Evolutionary conservation across 2,888 invertebrate species (phyloP).

Genomic region (Epistrophella euchroma): DNA sequence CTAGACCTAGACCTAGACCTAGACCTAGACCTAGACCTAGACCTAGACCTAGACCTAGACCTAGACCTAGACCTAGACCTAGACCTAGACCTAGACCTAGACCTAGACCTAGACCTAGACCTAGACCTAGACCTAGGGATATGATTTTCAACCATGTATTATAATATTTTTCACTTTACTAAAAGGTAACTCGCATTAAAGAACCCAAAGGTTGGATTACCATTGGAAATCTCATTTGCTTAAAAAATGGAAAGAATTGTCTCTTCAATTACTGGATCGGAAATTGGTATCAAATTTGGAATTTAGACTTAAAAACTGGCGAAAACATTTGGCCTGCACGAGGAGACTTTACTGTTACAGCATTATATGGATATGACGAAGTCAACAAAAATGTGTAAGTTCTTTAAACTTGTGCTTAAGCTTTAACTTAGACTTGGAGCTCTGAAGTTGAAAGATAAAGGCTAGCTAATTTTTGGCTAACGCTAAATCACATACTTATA

Average conservation of each 20-base stretch:
- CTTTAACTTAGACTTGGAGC: too few species aligned
- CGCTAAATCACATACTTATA: too few species aligned
- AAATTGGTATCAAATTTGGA: slow-evolving; percentile 84
- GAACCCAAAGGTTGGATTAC: slow-evolving; percentile 90
- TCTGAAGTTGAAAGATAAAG: too few species aligned
- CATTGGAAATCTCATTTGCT: slow-evolving; percentile 84
- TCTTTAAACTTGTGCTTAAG: not conserved
- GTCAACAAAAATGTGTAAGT: slow-evolving; percentile 85
- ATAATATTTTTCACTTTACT: not conserved
- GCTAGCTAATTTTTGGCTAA: not conserved
- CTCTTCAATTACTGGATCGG: slow-evolving; percentile 83
- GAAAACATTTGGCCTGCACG: slow-evolving; percentile 79
- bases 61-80: not conserved
- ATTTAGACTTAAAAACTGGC: slow-evolving; percentile 80
- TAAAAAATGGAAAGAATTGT: slow-evolving; percentile 78
- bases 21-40: not conserved
- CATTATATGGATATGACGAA: slow-evolving; percentile 87
- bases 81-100: not conserved
- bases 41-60: not conserved
- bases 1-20: not conserved
- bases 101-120: not conserved
- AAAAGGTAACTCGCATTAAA: slow-evolving; percentile 81
- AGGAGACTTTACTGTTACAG: slow-evolving; percentile 86
- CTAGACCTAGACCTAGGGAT: not conserved
- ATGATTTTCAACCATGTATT: not conserved